Evolutionary conservation across 2,888 invertebrate genomes (phyloP).

Genomic region (Lamellibrachia satsuma): DNA sequence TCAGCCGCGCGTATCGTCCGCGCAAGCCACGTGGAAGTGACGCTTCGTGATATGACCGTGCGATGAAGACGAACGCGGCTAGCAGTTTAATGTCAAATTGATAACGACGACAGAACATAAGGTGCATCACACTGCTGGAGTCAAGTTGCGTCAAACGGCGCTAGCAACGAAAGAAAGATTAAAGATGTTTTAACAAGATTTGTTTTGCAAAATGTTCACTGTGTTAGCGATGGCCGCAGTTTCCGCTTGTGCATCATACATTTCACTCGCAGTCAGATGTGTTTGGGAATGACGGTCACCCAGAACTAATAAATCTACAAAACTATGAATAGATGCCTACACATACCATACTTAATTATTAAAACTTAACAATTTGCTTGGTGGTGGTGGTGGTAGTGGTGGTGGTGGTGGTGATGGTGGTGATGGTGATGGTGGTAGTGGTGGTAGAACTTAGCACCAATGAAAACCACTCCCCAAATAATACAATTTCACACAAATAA

Average conservation of each 20-base stretch:
- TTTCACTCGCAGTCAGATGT: background rate
- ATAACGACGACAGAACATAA: background rate
- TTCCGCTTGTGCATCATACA: background rate
- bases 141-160: background rate
- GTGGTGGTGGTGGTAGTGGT: too few relatives aligned
- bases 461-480: too few relatives aligned
- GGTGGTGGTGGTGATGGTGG: too few relatives aligned
- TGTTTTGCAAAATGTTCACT: background rate
- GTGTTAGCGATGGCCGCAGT: background rate
- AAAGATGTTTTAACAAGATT: background rate
- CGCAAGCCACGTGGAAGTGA: background rate
- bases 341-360: too few relatives aligned
- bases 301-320: too few relatives aligned
- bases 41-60: background rate
- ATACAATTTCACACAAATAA: too few relatives aligned
- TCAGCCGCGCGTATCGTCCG: background rate
- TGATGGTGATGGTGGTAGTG: too few relatives aligned
- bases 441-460: too few relatives aligned
- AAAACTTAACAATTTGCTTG: too few relatives aligned
- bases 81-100: background rate
- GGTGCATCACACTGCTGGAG: background rate
- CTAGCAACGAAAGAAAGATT: background rate
- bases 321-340: too few relatives aligned
- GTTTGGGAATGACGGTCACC: background rate
- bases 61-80: background rate